Base-by-base conservation (phyloP, 2,888 invertebrate genomes). In the Drosophila dives region DNA sequence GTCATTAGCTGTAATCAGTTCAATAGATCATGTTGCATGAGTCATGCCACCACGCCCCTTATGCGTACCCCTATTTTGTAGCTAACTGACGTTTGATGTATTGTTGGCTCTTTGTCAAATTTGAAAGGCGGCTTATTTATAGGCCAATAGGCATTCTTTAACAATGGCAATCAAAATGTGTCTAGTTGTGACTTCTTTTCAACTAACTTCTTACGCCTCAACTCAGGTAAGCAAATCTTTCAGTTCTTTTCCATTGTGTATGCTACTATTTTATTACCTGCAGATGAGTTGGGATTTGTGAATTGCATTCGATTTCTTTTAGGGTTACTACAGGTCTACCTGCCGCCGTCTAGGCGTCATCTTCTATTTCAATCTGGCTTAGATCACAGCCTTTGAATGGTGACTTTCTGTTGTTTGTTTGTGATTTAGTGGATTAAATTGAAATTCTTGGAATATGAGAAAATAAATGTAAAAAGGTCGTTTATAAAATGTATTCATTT, bases 191-290 rank as follows among this genome's bases (percentile, higher is more conserved):
- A 55, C 26, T 64, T 36, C 32, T 17, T 55, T n/a, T 53, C 26
- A 51, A 49, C 72, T 79, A 80, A 81, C 77, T 85, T 88, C 85
- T 84, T 54, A 72, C 85, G 81, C 85, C 80, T 81, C 64, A 12
- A n/a, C 23, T 20, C 58, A 77, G 87, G 75, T 80, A 82, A 64
- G 62, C 61, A 71, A 58, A 50, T 48, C 36, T 12, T 12, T 26
- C 10, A 40, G 48, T 42, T 45, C 54, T 45, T 48, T 55, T 66
- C 55, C 20, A 64, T 68, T 69, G 64, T 69, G 45, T n/a, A 3
- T 54, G 63, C 69, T 69, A 64, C 64, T 60, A 42, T 66, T 63
- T 72, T 74, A 76, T 77, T 80, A 77, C 78, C 80, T 78, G 80
- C 10, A 34, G 26, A 64, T 53, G 54, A 53, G 61, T 64, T 50